These are phyloP conservation scores for Aphelocoma coerulescens DNA, from an alignment of 2,113 vertebrate species.

Conservation along the genomic window DNA sequence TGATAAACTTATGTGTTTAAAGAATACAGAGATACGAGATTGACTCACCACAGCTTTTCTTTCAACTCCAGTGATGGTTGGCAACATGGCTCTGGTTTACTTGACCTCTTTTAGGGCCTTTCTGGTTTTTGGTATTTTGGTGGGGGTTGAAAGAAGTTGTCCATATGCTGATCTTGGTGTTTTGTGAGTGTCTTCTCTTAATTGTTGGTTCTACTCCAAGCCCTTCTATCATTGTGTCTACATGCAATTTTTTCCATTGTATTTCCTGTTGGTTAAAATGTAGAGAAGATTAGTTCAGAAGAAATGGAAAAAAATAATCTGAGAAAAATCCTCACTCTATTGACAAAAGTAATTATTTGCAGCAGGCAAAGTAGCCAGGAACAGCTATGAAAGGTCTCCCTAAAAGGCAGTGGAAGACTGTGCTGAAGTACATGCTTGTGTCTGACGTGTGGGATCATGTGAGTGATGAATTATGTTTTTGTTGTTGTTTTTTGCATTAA, in stretches of 20 bases:
- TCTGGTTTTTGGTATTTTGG: not conserved
- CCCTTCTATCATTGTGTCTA: not conserved
- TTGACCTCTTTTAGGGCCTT: not conserved
- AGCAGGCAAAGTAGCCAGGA: not conserved
- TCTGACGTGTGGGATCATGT: not conserved
- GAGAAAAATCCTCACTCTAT: not conserved
- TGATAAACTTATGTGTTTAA: slow-evolving; percentile 37
- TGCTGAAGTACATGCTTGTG: not conserved
- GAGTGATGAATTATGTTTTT: not conserved
- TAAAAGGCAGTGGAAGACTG: not conserved
- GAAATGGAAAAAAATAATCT: not conserved
- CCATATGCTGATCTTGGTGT: not conserved
- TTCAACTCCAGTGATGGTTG: not conserved
- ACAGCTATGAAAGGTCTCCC: not conserved
- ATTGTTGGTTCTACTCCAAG: not conserved
- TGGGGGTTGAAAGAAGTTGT: not conserved
- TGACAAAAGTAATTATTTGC: not conserved
- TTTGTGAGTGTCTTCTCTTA: not conserved
- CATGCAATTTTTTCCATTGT: not conserved
- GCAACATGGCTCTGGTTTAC: not conserved
- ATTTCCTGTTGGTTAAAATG: not conserved
- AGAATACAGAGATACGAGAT: not conserved
- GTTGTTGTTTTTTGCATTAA: not conserved
- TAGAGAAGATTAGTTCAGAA: not conserved
- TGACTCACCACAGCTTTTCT: not conserved